A percentile compares a stretch with the other conserved stretches of the same genome.
phyloP scores from a whole-genome alignment of 2,797 vertebrate species.

The Hozukius guyotensis region DNA sequence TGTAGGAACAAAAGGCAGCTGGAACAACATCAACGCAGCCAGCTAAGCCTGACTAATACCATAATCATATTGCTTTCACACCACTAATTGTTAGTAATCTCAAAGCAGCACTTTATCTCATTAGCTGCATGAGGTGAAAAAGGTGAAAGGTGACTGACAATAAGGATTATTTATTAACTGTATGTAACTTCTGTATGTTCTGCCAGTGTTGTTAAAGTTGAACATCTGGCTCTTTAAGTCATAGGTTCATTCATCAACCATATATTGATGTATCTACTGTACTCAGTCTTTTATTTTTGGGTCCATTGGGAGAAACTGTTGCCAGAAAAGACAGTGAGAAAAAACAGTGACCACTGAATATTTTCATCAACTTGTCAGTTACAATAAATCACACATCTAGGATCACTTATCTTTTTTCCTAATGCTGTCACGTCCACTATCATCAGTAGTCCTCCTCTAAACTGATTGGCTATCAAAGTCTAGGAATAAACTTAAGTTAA shows the following conservation, averaged over 20 bases:
- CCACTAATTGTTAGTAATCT: slow-evolving; percentile 12
- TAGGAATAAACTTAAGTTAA: background rate
- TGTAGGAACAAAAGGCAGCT: slow-evolving; percentile 17
- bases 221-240: slow-evolving; percentile 16
- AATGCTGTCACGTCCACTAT: slow-evolving; percentile 17
- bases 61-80: slow-evolving; percentile 27
- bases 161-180: background rate
- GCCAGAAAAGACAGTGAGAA: slow-evolving; percentile 10
- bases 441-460: background rate
- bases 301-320: background rate
- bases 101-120: background rate
- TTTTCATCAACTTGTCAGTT: slow-evolving; percentile 38
- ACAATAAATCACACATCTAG: slow-evolving; percentile 21
- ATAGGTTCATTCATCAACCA: background rate
- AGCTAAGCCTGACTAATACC: slow-evolving; percentile 15
- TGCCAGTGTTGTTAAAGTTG: background rate
- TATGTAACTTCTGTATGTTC: background rate
- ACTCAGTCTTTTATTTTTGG: background rate
- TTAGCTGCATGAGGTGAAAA: background rate
- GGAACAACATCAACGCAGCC: background rate
- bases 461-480: background rate
- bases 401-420: slow-evolving; percentile 1
- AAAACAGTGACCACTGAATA: slow-evolving; percentile 11
- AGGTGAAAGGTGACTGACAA: background rate
- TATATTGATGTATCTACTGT: slow-evolving; percentile 7